Base-by-base conservation (phyloP, 2,888 invertebrate genomes). In the Euproctis similis region DNA sequence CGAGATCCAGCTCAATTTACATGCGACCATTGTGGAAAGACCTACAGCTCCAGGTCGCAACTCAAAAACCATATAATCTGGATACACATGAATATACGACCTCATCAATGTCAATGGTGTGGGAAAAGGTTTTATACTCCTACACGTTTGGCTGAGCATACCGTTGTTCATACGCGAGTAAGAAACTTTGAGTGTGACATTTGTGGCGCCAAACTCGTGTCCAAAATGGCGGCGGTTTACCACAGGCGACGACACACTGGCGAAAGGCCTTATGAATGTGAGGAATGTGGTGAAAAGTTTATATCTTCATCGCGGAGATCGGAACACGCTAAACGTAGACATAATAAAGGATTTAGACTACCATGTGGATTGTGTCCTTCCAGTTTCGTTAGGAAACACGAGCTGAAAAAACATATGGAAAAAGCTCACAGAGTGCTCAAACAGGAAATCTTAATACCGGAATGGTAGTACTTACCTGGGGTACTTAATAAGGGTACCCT, bases 151-250 rank as follows among this genome's bases (percentile, higher is more conserved):
- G 78, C 81, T 0, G 86, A 85, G 33, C 87, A 87, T 29, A 68
- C 69, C 2, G 75, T 85, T 0, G 87, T 86, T 0, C 87, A 87
- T 41, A 85, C 86, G 0, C 66, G 85, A 8, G 84, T 63, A 24
- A 63, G 87, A 36, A 86, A 85, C 25, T 87, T 81, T 41, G 75
- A 70, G 38, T 87, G 87, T 34, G 80, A 85, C 30, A 69, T 86
- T 26, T 87, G 87, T 50, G 73, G 80, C 8, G 78, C 73, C 11
- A 75, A 70, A 50, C 49, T 84, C 0, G 81, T 81, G 1, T 69
- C 80, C 8, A 75, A 73, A 41, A 81, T 78, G 77, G 84, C 85
- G 2, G 72, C 70, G 1, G 70, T 78, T 1, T 82, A 85, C 41
- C 85, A 85, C 29, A 68, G 74, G 41, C 58, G 85, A 5, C 39